These are phyloP conservation scores for Drosophila siamana DNA, from an alignment of 2,888 invertebrate species.

Conservation along the genomic window DNA sequence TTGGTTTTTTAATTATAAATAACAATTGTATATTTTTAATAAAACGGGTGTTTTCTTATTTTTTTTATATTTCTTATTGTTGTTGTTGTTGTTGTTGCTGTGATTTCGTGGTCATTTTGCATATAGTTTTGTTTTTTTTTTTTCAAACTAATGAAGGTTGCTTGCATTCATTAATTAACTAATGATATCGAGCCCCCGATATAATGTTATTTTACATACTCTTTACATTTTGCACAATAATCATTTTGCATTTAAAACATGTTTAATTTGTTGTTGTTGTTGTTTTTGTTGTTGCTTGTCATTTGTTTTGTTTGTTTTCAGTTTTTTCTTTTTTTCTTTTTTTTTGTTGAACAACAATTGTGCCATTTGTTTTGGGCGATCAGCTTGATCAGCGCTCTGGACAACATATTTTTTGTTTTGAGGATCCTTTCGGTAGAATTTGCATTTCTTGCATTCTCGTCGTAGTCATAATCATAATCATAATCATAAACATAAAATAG, in stretches of 20 bases:
- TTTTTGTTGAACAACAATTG: constrained; percentile 40
- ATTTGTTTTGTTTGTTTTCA: constrained; percentile 23
- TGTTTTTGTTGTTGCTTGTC: constrained; percentile 20
- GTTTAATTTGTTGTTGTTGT: constrained; percentile 14
- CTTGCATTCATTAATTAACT: constrained; percentile 28
- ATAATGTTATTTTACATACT: constrained; percentile 35
- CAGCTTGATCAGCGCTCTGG: constrained; percentile 55
- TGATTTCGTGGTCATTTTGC: constrained; percentile 57
- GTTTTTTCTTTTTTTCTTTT: neutral
- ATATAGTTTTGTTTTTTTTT: constrained; percentile 20
- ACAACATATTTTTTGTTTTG: constrained; percentile 42
- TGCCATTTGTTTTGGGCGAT: constrained; percentile 39
- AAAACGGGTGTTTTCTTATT: constrained; percentile 71
- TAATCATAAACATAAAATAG: constrained; percentile 69
- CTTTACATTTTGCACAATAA: constrained; percentile 32
- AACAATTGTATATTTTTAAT: constrained; percentile 84
- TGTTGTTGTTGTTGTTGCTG: constrained; percentile 57
- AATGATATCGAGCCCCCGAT: constrained; percentile 57
- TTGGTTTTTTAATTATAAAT: constrained; percentile 84
- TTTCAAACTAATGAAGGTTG: constrained; percentile 42
- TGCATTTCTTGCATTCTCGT: constrained; percentile 70
- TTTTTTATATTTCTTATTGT: constrained; percentile 5
- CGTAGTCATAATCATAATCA: constrained; percentile 58
- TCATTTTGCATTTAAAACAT: constrained; percentile 13
- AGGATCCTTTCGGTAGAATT: constrained; percentile 65